Percentiles rank a stretch among this genome's conserved stretches.
Evolutionary conservation across 2,797 vertebrate genomes (phyloP).

Genomic region (Poecilia wingei): DNA sequence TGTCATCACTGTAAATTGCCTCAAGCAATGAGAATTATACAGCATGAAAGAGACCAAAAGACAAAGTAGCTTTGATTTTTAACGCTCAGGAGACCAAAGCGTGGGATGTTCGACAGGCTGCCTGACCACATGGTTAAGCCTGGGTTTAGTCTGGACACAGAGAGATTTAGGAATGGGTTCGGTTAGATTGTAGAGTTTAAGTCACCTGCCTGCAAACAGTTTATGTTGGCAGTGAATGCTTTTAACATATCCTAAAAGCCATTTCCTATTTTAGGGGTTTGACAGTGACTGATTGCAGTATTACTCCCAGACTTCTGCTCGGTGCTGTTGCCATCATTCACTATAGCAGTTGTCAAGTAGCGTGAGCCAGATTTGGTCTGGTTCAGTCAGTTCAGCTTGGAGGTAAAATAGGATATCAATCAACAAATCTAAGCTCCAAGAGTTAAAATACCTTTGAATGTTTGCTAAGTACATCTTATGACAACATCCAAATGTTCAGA

Average conservation of each 20-base stretch:
- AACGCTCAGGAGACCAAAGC: constrained; percentile 54
- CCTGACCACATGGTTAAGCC: constrained; percentile 61
- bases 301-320: constrained; percentile 48
- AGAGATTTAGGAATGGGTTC: constrained; percentile 66
- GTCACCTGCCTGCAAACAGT: constrained; percentile 77
- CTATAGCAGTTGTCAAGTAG: constrained; percentile 69
- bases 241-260: constrained; percentile 71
- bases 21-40: not conserved
- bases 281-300: constrained; percentile 76
- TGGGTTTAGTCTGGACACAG: constrained; percentile 64
- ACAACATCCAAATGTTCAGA: not conserved
- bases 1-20: not conserved
- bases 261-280: constrained; percentile 53
- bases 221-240: constrained; percentile 70
- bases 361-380: constrained; percentile 34
- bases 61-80: constrained; percentile 40
- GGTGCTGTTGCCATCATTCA: constrained; percentile 63
- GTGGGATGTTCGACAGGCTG: constrained; percentile 58
- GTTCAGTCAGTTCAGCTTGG: constrained; percentile 30
- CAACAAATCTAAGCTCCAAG: constrained; percentile 23
- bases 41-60: constrained; percentile 44
- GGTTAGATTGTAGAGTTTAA: constrained; percentile 74
- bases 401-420: constrained; percentile 54
- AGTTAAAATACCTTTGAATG: not conserved
- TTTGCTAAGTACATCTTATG: not conserved